These are phyloP conservation scores for Catharus minimus DNA, from an alignment of 2,113 vertebrate species.

Conservation along the genomic window DNA sequence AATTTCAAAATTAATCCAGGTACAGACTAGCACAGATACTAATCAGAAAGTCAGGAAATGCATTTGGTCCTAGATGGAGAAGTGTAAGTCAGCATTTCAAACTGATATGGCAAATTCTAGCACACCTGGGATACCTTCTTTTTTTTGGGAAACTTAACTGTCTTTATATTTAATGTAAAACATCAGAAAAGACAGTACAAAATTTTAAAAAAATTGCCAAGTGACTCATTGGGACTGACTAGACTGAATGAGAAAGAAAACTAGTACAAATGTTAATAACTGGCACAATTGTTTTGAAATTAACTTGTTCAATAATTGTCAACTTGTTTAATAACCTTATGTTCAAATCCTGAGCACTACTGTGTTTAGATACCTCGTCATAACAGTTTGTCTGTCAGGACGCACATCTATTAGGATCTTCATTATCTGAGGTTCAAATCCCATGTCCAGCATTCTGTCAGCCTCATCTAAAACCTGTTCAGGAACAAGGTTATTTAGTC, in stretches of 20 bases:
- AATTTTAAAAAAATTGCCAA: background rate
- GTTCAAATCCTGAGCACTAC: background rate
- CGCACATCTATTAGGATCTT: conserved; percentile 96
- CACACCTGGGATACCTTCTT: background rate
- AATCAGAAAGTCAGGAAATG: background rate
- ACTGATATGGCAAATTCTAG: background rate
- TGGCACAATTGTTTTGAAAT: background rate
- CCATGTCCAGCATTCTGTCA: conserved; percentile 97
- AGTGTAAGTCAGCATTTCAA: background rate
- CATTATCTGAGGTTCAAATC: conserved; percentile 97
- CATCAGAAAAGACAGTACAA: background rate
- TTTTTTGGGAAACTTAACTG: background rate
- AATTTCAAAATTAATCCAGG: background rate
- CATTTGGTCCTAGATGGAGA: background rate
- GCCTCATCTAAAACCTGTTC: conserved; percentile 94
- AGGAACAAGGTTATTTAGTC: background rate
- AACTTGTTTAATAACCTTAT: background rate
- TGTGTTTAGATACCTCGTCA: conserved; percentile 85
- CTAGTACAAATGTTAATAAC: background rate
- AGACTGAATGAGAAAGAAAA: background rate
- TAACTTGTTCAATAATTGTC: background rate
- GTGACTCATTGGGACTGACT: background rate
- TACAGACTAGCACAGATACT: background rate
- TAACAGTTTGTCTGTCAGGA: conserved; percentile 92
- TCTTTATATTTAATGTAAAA: background rate